These are phyloP conservation scores for Melanotaenia parkinsoni DNA, from an alignment of 2,797 vertebrate genomes.

Conservation along the genomic window DNA sequence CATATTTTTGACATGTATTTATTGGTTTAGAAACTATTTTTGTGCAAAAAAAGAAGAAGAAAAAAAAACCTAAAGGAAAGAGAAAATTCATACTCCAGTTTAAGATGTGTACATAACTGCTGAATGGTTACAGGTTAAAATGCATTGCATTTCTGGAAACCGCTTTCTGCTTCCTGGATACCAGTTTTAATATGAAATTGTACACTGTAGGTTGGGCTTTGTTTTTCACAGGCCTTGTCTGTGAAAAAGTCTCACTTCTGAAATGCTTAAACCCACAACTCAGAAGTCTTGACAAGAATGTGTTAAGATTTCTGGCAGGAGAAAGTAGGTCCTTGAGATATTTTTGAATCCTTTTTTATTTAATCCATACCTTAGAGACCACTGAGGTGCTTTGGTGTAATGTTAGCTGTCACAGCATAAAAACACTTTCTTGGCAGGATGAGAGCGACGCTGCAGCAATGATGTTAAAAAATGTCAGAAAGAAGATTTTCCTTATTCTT, in stretches of 20 bases:
- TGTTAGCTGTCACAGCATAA: slow-evolving; percentile 20
- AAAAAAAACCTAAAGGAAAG: too few relatives aligned
- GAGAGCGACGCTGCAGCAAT: slow-evolving; percentile 11
- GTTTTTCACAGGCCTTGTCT: neutral
- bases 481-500: neutral
- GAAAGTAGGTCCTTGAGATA: neutral
- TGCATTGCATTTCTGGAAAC: neutral
- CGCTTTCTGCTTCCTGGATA: neutral
- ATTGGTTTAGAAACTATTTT: too few relatives aligned
- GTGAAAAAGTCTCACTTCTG: neutral
- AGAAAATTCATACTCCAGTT: too few relatives aligned
- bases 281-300: neutral
- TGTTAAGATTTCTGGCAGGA: neutral
- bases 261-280: neutral
- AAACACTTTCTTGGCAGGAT: slow-evolving; percentile 33
- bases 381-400: slow-evolving; percentile 12
- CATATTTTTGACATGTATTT: too few relatives aligned
- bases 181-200: neutral
- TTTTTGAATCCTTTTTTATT: slow-evolving; percentile 20
- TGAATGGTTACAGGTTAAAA: too few relatives aligned
- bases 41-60: too few relatives aligned
- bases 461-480: neutral
- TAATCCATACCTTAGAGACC: slow-evolving; percentile 12
- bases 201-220: neutral
- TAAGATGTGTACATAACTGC: too few relatives aligned